phyloP scores from a whole-genome alignment of 2,113 vertebrate species.

The Elephas maximus region DNA sequence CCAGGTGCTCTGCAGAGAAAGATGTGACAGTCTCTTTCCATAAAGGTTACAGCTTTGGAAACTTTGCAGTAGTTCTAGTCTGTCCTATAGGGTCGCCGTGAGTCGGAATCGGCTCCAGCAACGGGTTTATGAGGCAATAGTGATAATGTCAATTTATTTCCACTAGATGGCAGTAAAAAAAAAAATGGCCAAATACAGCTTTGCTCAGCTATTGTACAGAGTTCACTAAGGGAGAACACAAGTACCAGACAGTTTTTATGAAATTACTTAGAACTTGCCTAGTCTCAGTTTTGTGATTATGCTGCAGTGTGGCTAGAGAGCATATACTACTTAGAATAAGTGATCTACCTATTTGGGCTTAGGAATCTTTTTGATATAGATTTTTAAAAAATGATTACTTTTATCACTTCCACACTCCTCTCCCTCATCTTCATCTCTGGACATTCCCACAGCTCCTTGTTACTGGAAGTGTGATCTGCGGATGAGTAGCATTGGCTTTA shows the following conservation, averaged over 20 bases:
- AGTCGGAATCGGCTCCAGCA: too few species aligned
- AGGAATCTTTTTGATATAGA: background rate
- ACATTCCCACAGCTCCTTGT: background rate
- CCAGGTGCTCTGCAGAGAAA: too few species aligned
- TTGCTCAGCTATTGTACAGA: background rate
- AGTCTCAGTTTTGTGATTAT: background rate
- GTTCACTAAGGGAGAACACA: fast-evolving
- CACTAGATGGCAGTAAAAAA: slow-evolving; percentile 69
- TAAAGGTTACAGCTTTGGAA: too few species aligned
- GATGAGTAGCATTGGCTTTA: background rate
- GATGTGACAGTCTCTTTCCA: too few species aligned
- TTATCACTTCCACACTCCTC: background rate
- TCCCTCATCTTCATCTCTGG: background rate
- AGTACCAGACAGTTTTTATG: background rate
- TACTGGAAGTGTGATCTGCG: background rate
- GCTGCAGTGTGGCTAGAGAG: background rate
- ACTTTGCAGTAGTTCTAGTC: too few species aligned
- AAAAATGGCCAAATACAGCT: slow-evolving; percentile 9
- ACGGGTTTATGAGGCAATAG: background rate
- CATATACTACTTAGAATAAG: background rate
- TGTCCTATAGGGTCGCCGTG: too few species aligned
- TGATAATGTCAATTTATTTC: background rate
- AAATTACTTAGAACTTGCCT: background rate
- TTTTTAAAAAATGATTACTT: background rate
- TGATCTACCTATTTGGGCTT: background rate